Evolutionary conservation across 92 coral and sea anemone species (phyloP).

Genomic region (Muricea muricata): DNA sequence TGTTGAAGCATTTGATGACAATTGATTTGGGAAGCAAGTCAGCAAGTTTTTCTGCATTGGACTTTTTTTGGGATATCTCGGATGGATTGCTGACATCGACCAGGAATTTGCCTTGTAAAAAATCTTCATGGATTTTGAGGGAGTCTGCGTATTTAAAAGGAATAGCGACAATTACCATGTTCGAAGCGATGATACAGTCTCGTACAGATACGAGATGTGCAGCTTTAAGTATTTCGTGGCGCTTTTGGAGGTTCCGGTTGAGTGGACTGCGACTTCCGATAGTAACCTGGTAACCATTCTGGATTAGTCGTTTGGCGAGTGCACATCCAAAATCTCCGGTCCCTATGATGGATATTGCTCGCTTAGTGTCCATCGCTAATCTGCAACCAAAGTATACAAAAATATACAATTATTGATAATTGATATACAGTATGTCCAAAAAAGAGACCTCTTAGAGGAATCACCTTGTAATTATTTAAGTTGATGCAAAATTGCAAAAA

Average conservation of each 20-base stretch:
- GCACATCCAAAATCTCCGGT: neutral
- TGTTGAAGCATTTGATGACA: neutral
- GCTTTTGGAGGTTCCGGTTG: neutral
- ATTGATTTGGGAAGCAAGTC: neutral
- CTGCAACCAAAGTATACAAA: no score
- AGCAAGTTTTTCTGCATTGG: neutral
- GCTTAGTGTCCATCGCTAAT: neutral
- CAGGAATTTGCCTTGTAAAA: neutral
- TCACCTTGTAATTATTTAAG: no score
- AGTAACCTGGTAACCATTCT: neutral
- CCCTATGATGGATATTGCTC: neutral
- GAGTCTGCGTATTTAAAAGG: neutral
- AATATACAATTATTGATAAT: no score
- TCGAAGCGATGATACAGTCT: neutral
- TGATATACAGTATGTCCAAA: no score
- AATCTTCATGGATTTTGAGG: neutral
- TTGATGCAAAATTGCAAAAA: no score
- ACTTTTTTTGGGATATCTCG: neutral
- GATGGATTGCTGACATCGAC: neutral
- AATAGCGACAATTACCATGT: neutral
- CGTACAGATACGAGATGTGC: neutral
- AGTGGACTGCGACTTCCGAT: neutral
- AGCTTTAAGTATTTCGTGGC: neutral
- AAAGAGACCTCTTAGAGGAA: no score
- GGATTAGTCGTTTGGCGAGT: neutral